A percentile compares a stretch with the other conserved stretches of the same genome.
phyloP scores from a whole-genome alignment of 92 coral and sea anemone species.

The Phenganax marumi region DNA sequence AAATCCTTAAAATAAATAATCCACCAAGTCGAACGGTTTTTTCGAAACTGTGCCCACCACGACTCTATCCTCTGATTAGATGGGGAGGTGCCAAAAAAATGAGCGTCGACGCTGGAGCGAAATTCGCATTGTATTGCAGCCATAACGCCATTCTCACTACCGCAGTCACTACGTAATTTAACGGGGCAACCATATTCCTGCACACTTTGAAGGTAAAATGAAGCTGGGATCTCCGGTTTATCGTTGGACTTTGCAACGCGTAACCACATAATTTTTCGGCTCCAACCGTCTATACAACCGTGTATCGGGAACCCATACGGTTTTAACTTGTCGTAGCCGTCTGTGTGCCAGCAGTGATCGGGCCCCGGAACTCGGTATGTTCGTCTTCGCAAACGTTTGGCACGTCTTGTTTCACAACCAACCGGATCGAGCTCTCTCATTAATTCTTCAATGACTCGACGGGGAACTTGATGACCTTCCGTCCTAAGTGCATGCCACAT shows the following conservation, averaged over 20 bases:
- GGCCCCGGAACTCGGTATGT: conserved; percentile 46
- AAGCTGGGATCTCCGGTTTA: conserved; percentile 51
- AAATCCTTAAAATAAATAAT: background rate
- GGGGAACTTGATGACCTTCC: conserved; percentile 47
- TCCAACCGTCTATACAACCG: conserved; percentile 63
- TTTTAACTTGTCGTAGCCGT: no score
- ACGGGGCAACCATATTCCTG: conserved; percentile 27
- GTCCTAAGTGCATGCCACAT: conserved; percentile 50
- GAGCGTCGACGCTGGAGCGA: background rate
- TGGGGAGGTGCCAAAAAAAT: conserved; percentile 15
- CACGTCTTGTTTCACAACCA: conserved; percentile 50
- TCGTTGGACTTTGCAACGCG: conserved; percentile 56
- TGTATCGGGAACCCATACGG: no score
- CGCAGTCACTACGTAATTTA: conserved; percentile 32
- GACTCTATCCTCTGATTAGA: background rate
- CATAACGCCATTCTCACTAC: conserved; percentile 32
- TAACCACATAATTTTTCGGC: conserved; percentile 61
- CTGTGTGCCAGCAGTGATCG: conserved; percentile 57
- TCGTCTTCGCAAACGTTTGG: conserved; percentile 54
- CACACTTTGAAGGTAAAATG: conserved; percentile 46
- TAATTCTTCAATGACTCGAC: conserved; percentile 39
- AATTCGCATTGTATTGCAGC: conserved; percentile 29
- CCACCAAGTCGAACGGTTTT: conserved; percentile 8
- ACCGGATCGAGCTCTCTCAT: conserved; percentile 52
- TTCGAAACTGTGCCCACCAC: background rate